Base-by-base conservation (phyloP, 1,140 invertebrate species). In the Rhynchophorus ferrugineus region DNA sequence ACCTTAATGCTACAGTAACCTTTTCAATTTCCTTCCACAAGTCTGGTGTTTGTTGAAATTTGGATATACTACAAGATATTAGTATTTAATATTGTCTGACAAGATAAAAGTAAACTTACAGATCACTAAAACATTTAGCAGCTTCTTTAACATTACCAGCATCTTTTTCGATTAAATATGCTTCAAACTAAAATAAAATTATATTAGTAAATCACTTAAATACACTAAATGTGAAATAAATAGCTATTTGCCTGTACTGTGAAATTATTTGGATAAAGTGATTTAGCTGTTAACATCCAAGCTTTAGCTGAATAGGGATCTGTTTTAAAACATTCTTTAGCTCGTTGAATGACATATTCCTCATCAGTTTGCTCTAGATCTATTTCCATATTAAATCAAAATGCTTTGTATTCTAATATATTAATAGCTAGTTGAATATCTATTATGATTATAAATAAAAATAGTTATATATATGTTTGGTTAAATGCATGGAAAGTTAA, bases 251-350 rank as follows among this genome's bases (percentile, higher is more conserved):
- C 87, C 71, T 92, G 88, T 37, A 93, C 82, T 61, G 81, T 82
- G 63, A 90, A 90, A 66, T 89, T 89, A 22, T 84, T 79, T 0
- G 89, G 89, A 75, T 84, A 91, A 49, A 93, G 74, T 6, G 85
- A 87, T 78, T 87, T 89, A 0, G 89, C 89, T 6, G 88, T 91
- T n/a, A 93, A 79, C 71, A 92, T 82, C 89, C 89, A 93, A 16
- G 89, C 84, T 77, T 91, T 91, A 1, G 89, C 87, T 22, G 83
- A 78, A 69, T 80, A 80, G 51, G 84, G 80, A 70, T 91, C 85
- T 22, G 66, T 72, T 47, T 79, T 75, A 20, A 87, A 72, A 22
- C 79, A 77, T 61, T 81, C 75, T 69, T 88, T 87, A 1, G 87
- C 86, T 66, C 80, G 73, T 47, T 76, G 75, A 61, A 91, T 83